These are phyloP conservation scores for Ganaspis brasiliensis DNA, from an alignment of 2,888 invertebrate species.

Conservation along the genomic window DNA sequence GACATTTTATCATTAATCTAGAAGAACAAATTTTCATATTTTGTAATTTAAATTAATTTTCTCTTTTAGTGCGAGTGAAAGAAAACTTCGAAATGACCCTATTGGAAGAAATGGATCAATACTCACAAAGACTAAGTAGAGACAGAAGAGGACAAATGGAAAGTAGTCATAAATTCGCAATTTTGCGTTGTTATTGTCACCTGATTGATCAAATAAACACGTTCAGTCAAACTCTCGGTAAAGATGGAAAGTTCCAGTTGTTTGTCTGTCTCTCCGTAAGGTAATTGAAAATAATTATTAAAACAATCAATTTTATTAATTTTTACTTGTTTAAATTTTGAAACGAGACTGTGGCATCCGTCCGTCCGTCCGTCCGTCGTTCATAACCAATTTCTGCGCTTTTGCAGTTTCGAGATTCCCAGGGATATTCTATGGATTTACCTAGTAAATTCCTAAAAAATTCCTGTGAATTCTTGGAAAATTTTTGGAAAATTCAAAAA, in stretches of 20 bases:
- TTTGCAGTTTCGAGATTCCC: too few relatives aligned
- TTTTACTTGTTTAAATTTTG: constrained; percentile 1
- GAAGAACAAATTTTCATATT: too few relatives aligned
- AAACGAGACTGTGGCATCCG: too few relatives aligned
- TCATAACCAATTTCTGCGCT: too few relatives aligned
- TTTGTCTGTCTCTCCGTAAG: constrained; percentile 96
- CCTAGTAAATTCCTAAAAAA: too few relatives aligned
- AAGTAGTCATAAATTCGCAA: constrained; percentile 81
- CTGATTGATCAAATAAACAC: constrained; percentile 94
- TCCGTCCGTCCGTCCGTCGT: too few relatives aligned
- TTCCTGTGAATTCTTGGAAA: too few relatives aligned
- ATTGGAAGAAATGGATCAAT: constrained; percentile 83
- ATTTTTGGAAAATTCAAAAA: too few relatives aligned
- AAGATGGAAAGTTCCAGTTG: constrained; percentile 98
- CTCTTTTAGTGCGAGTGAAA: constrained; percentile 86
- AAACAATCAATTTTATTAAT: constrained; percentile 60
- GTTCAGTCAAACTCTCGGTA: constrained; percentile 93
- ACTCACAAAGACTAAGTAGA: constrained; percentile 75
- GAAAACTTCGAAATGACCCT: constrained; percentile 90
- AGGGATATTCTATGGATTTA: too few relatives aligned
- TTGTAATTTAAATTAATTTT: not conserved
- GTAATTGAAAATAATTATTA: too few relatives aligned
- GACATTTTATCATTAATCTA: too few relatives aligned
- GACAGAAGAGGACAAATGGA: constrained; percentile 71
- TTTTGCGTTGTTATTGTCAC: constrained; percentile 94